Conservation (phyloP, 2,113 vertebrate genomes). For the Bambusicola thoracicus region DNA sequence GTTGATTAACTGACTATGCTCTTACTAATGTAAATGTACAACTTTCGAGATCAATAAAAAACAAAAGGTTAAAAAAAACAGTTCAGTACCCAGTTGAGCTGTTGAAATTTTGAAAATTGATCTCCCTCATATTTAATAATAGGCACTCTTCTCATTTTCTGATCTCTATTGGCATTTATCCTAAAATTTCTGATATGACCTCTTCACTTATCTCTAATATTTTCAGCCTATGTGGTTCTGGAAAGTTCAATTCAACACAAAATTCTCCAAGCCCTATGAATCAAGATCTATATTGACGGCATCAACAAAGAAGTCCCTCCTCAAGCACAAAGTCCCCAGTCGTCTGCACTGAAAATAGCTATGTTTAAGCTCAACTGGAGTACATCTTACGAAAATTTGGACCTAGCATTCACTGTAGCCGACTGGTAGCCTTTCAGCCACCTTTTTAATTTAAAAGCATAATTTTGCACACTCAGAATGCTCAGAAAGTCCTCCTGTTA, state of each 20-base stretch:
- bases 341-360: background rate
- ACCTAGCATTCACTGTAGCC: background rate
- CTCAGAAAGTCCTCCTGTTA: background rate
- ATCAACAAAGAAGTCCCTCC: background rate
- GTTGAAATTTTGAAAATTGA: background rate
- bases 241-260: background rate
- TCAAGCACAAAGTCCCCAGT: background rate
- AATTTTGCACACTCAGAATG: background rate
- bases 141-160: background rate
- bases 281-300: background rate
- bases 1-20: background rate
- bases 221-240: background rate
- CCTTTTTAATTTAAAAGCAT: background rate
- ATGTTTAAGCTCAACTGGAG: background rate
- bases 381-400: background rate
- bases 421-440: background rate
- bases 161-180: background rate
- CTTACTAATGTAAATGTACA: background rate
- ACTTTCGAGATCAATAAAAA: background rate
- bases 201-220: background rate
- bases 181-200: background rate
- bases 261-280: background rate
- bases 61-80: background rate
- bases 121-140: background rate
- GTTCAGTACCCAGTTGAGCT: background rate